These are phyloP conservation scores for Drosophila merina DNA, from an alignment of 2,888 invertebrate genomes.

Conservation along the genomic window DNA sequence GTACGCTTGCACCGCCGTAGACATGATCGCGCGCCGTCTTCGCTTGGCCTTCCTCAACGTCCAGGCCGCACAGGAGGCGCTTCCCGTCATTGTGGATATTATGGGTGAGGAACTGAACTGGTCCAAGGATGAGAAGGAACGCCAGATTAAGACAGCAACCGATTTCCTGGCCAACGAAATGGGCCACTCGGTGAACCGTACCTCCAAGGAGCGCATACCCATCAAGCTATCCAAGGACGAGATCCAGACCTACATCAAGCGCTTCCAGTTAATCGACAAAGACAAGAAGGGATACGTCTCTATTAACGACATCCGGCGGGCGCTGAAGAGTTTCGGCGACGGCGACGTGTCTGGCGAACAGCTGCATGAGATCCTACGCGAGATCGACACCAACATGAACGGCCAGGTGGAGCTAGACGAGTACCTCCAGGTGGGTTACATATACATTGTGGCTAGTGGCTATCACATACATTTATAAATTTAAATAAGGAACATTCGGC, in stretches of 20 bases:
- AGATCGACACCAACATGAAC: constrained; percentile 99
- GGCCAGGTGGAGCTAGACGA: constrained; percentile 99
- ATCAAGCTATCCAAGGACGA: constrained; percentile 97
- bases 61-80: constrained; percentile 97
- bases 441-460: background rate
- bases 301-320: constrained; percentile 97
- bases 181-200: constrained; percentile 97
- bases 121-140: constrained; percentile 91
- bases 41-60: constrained; percentile 98
- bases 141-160: constrained; percentile 91
- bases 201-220: constrained; percentile 93
- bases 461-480: too few relatives aligned
- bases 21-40: constrained; percentile 97
- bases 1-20: constrained; percentile 97
- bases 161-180: constrained; percentile 97
- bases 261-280: constrained; percentile 97
- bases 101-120: constrained; percentile 98
- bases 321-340: constrained; percentile 94
- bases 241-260: constrained; percentile 95
- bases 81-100: constrained; percentile 95
- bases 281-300: constrained; percentile 99
- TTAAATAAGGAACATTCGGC: too few relatives aligned
- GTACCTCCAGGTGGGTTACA: constrained; percentile 93
- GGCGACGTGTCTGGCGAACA: constrained; percentile 94
- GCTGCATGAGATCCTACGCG: constrained; percentile 97